Evolutionary conservation across 1,140 invertebrate species (phyloP), one percentile per base, ranked within the genome.

Genomic region (Physella acuta): DNA sequence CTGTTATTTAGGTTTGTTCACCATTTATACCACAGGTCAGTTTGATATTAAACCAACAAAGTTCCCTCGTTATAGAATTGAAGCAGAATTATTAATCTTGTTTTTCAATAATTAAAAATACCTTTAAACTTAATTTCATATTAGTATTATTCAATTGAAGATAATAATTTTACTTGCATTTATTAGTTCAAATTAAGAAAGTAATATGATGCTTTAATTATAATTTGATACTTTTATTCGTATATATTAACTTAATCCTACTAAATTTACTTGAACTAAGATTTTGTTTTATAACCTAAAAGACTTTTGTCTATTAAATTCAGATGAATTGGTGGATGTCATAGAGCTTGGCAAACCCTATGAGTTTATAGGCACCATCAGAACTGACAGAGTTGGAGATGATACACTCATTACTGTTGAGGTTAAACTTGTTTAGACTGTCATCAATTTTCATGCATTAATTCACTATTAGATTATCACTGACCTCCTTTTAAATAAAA

Each of bases 291-390:
- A 5, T 26, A 11, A 55, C 52, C 24, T 55, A 14, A 11, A 16
- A 55, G 8, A 31, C 11, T 56, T 26, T 14, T 56, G 24, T 56
- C 8, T 56, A n/a, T 17, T 26, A 17, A 5, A 26, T 39, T 44
- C 20, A 67, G 64, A 67, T 67, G 53, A 67, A 2, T 52, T 55
- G 14, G 64, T 67, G 64, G 39, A 56, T 39, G 14, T 4, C 4
- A 31, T 67, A 4, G 31, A 67, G 33, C 51, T 49, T 28, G 64
- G 64, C 16, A 55, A 56, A 39, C 17, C n/a, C 0, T 67, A 56
- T 56, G 52, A 34, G 39, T 14, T 67, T 26, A 56, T 67, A 8
- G 64, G 64, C 14, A 55, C 49, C 34, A 56, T 51, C 24, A 51
- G 64, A 1, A 56, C 24, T 56, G 64, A 67, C 36, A 17, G 28